Conservation (phyloP, 2,888 invertebrate genomes). For the Sinopyrophorus schimmeli region DNA sequence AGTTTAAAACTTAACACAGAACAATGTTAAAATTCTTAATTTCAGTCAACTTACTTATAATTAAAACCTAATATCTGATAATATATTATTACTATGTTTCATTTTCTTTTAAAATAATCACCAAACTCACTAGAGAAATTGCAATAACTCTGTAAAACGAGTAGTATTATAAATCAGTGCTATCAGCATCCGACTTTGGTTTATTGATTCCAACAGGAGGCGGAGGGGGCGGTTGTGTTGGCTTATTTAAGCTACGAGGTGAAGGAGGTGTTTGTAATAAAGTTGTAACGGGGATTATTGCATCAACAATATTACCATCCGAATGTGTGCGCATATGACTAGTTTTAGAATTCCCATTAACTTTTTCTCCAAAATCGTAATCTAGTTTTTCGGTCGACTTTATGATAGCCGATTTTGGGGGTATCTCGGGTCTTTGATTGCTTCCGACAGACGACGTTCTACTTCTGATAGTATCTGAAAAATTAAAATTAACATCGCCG, state of each 20-base stretch:
- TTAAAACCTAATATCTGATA: slow-evolving; percentile 16
- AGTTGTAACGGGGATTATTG: slow-evolving; percentile 31
- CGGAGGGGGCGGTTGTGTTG: slow-evolving; percentile 55
- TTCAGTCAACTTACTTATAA: slow-evolving; percentile 34
- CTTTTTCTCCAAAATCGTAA: slow-evolving; percentile 32
- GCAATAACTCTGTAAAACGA: slow-evolving; percentile 10
- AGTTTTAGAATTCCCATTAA: slow-evolving; percentile 46
- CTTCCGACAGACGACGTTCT: slow-evolving; percentile 37
- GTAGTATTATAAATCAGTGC: slow-evolving; percentile 51
- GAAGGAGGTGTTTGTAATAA: slow-evolving; percentile 46
- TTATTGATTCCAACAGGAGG: slow-evolving; percentile 44
- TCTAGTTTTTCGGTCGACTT: slow-evolving; percentile 44
- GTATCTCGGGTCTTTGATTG: slow-evolving; percentile 44
- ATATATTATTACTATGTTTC: slow-evolving; percentile 12
- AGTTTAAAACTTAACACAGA: slow-evolving; percentile 29
- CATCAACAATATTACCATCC: slow-evolving; percentile 54
- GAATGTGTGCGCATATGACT: slow-evolving; percentile 54
- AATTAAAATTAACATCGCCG: slow-evolving; percentile 45
- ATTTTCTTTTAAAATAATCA: slow-evolving; percentile 36
- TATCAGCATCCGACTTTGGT: slow-evolving; percentile 45
- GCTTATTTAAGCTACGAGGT: slow-evolving; percentile 51
- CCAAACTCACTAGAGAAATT: slow-evolving; percentile 38
- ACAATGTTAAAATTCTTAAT: slow-evolving; percentile 33
- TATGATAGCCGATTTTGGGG: slow-evolving; percentile 45
- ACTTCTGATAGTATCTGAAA: slow-evolving; percentile 32